A percentile compares a stretch with the other conserved stretches of the same genome.
Evolutionary conservation across 2,113 vertebrate species (phyloP).

Genomic region (Procavia capensis): DNA sequence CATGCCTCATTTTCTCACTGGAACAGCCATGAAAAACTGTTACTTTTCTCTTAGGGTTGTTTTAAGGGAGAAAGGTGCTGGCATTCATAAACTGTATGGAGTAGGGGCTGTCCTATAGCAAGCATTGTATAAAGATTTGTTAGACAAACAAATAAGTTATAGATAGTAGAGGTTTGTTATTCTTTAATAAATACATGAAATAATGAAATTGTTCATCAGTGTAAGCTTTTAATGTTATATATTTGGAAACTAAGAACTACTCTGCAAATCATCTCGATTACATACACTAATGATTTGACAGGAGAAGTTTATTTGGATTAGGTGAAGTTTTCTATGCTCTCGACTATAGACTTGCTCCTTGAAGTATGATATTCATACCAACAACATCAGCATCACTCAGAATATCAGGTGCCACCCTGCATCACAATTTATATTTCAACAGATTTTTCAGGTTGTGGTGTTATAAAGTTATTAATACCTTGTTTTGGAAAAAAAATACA

Average conservation of each 20-base stretch:
- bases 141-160: slow-evolving; percentile 26
- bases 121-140: not conserved
- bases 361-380: not conserved
- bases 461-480: not conserved
- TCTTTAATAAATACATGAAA: not conserved
- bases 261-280: not conserved
- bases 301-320: not conserved
- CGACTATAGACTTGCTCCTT: not conserved
- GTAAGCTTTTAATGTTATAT: slow-evolving; percentile 11
- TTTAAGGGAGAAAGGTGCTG: not conserved
- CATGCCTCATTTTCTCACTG: not conserved
- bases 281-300: not conserved
- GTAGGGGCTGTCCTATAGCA: not conserved
- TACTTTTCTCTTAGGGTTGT: not conserved
- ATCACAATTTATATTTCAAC: not conserved
- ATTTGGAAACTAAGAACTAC: not conserved
- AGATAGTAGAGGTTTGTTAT: not conserved
- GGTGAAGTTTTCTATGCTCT: not conserved
- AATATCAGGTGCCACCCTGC: not conserved
- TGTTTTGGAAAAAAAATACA: not conserved
- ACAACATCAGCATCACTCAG: not conserved
- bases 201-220: slow-evolving; percentile 4
- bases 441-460: not conserved
- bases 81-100: not conserved
- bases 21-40: not conserved